Evolutionary conservation across 2,797 vertebrate species (phyloP).

Genomic region (Pelobates cultripes): DNA sequence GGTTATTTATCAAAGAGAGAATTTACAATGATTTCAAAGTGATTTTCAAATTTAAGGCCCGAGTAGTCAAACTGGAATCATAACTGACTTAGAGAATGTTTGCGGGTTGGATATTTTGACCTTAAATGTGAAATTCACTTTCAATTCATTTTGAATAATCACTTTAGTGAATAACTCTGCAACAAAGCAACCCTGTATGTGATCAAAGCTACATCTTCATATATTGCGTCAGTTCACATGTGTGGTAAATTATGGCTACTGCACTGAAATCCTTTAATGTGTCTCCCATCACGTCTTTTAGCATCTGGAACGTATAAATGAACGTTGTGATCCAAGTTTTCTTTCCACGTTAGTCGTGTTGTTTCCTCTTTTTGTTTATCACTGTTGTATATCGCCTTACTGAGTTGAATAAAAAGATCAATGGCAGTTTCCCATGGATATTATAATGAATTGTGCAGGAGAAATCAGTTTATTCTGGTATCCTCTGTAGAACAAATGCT

Average conservation of each 20-base stretch:
- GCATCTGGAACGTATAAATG: background rate
- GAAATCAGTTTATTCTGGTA: constrained; percentile 13
- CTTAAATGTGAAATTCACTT: too few species aligned
- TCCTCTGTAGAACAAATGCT: background rate
- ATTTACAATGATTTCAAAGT: too few species aligned
- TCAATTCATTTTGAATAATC: too few species aligned
- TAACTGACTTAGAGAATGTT: too few species aligned
- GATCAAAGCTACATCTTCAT: background rate
- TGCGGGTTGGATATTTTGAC: too few species aligned
- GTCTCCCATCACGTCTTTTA: background rate
- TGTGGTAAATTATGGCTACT: background rate
- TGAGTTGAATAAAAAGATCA: constrained; percentile 13
- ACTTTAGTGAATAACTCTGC: too few species aligned
- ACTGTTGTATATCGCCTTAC: background rate
- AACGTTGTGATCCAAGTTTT: background rate
- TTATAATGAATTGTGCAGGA: constrained; percentile 18
- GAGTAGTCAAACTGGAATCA: too few species aligned
- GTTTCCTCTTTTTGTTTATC: constrained; percentile 4
- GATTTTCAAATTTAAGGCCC: too few species aligned
- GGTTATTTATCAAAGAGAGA: too few species aligned
- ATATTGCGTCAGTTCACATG: background rate
- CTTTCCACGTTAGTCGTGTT: background rate
- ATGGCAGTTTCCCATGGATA: constrained; percentile 12
- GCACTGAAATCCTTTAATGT: background rate
- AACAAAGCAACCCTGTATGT: too few species aligned